Conservation (phyloP, 2,797 vertebrate species). For the Peromyscus aztecus region DNA sequence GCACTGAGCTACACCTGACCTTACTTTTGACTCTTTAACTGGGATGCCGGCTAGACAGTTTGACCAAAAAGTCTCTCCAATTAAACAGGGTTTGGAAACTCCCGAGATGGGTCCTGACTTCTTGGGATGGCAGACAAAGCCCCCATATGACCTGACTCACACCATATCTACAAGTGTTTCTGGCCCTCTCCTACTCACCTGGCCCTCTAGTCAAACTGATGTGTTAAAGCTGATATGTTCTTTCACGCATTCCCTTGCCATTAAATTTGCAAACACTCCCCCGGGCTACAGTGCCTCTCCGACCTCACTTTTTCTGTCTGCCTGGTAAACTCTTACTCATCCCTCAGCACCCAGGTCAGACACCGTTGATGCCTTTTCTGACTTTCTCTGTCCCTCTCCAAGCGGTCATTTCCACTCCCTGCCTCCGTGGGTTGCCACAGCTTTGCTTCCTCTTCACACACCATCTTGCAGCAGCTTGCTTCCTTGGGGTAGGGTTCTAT, state of each 20-base stretch:
- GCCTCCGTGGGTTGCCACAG: not conserved
- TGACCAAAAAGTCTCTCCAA: not conserved
- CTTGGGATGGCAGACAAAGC: not conserved
- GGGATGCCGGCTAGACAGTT: not conserved
- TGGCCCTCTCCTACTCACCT: not conserved
- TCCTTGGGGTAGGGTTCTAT: not conserved
- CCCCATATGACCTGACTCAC: not conserved
- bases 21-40: not conserved
- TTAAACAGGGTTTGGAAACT: not conserved
- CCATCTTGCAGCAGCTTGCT: not conserved
- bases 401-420: not conserved
- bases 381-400: not conserved
- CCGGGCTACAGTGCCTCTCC: not conserved
- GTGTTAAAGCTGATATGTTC: not conserved
- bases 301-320: not conserved
- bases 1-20: not conserved
- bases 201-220: not conserved
- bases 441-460: not conserved
- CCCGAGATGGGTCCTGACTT: not conserved
- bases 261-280: not conserved
- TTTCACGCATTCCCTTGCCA: not conserved
- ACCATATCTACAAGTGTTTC: not conserved
- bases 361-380: not conserved
- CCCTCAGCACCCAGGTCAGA: not conserved
- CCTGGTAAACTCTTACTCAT: not conserved